A percentile compares a stretch with the other conserved stretches of the same genome.
Evolutionary conservation across 2,888 invertebrate genomes (phyloP).

Genomic region (Sceliomorpha sp.): DNA sequence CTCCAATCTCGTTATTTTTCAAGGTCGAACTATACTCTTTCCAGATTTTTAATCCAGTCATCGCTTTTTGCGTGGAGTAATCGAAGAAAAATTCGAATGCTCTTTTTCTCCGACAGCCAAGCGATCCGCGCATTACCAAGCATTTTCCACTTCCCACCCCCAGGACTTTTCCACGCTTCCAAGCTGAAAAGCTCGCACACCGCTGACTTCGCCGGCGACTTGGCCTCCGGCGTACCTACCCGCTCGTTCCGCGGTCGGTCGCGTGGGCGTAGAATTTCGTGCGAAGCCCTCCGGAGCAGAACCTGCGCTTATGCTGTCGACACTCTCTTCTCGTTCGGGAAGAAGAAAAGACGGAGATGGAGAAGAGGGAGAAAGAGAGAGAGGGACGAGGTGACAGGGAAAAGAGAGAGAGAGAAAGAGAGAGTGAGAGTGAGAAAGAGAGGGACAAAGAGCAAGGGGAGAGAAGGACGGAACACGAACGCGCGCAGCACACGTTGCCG

Average conservation of each 20-base stretch:
- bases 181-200: conserved; percentile 14
- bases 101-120: no score
- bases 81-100: no score
- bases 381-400: neutral
- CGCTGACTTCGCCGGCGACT: conserved; percentile 17
- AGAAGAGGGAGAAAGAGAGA: conserved; percentile 21
- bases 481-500: conserved; percentile 60
- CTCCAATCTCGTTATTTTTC: no score
- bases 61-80: no score
- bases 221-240: conserved; percentile 10
- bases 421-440: conserved; percentile 20
- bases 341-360: conserved; percentile 34
- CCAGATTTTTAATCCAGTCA: no score
- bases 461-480: conserved; percentile 37
- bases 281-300: conserved; percentile 60
- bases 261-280: conserved; percentile 58
- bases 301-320: conserved; percentile 75
- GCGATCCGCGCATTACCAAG: neutral
- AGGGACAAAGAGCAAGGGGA: conserved; percentile 18
- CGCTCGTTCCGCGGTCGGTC: conserved; percentile 40
- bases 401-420: conserved; percentile 8
- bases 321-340: conserved; percentile 64
- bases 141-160: neutral
- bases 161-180: conserved; percentile 1
- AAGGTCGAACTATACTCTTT: no score